A percentile compares a stretch with the other conserved stretches of the same genome.
These are phyloP conservation scores for Hydropsyche betteni DNA, from an alignment of 2,888 invertebrate species.

Conservation along the genomic window DNA sequence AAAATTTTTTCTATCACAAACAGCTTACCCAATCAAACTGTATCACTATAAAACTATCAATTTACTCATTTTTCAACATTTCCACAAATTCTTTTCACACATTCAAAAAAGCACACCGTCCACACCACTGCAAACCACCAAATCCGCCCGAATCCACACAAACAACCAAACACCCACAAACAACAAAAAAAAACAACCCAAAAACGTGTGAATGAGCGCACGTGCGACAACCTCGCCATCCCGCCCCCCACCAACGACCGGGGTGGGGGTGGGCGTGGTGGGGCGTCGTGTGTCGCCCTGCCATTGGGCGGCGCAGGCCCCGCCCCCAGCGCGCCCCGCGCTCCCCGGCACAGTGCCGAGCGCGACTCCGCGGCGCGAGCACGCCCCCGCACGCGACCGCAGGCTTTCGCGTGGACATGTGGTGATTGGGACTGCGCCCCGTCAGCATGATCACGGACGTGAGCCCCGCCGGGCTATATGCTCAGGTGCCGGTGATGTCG, in stretches of 20 bases:
- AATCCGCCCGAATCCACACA: too few species aligned
- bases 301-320: constrained; percentile 51
- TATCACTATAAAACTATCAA: too few species aligned
- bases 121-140: too few species aligned
- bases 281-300: constrained; percentile 52
- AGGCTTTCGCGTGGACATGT: neutral
- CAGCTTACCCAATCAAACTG: too few species aligned
- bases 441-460: constrained; percentile 50
- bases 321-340: constrained; percentile 36
- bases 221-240: too few species aligned
- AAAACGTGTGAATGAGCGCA: too few species aligned
- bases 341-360: constrained; percentile 53
- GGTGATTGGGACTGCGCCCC: neutral
- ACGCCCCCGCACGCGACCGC: neutral
- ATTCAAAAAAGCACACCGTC: too few species aligned
- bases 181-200: too few species aligned
- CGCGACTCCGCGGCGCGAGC: constrained; percentile 52
- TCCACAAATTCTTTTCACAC: too few species aligned
- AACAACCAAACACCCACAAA: too few species aligned
- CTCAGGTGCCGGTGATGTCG: constrained; percentile 49
- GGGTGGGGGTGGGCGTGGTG: constrained; percentile 39
- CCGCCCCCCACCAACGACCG: neutral
- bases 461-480: constrained; percentile 50
- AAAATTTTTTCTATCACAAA: too few species aligned
- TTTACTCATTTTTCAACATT: too few species aligned